Base-by-base conservation (phyloP, 2,113 vertebrate species). In the Odocoileus hemionus region DNA sequence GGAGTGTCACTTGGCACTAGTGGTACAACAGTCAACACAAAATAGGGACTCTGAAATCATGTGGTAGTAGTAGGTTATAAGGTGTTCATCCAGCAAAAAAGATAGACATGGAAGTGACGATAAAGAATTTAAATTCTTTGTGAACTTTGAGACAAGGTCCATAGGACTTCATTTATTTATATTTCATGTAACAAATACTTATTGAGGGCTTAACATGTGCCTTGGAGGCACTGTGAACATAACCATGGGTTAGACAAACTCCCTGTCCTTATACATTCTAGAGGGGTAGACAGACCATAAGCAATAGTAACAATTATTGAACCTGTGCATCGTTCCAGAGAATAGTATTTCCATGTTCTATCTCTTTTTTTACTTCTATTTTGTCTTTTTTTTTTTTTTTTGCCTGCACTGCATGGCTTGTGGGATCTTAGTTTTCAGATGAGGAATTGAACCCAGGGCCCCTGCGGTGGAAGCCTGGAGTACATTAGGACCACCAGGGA, bases 161-260 rank as follows among this genome's bases (percentile, higher is more conserved):
- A n/a, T 4, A 58, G 45, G 16, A 8, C 50, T 74, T 89, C 45
- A 76, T 61, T 61, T 67, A 47, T 61, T 95, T 30, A 70, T 57
- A 55, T 83, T 76, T 86, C 50, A 83, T 33, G 17, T 54, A 85
- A 89, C 16, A 55, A 61, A 76, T 89, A 61, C 39, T 83, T 86
- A 55, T 23, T 78, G 30, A 78, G 43, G 50, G 6, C 10, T 85
- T 85, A 47, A 28, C 13, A 47, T 21, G 3, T 82, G 50, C 52
- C 30, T 47, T 79, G 45, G 28, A 52, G 55, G 16, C 33, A 52
- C 45, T 94, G 33, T 74, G 80, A 30, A 23, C 33, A 45, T 33
- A 76, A 43, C 6, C 52, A 6, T 67, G 47, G 30, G 10, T 58
- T 28, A 61, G 57, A 39, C 45, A 57, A 85, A 58, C 21, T 60